Evolutionary conservation across 2,888 invertebrate species (phyloP).

Genomic region (Andrena camellia): DNA sequence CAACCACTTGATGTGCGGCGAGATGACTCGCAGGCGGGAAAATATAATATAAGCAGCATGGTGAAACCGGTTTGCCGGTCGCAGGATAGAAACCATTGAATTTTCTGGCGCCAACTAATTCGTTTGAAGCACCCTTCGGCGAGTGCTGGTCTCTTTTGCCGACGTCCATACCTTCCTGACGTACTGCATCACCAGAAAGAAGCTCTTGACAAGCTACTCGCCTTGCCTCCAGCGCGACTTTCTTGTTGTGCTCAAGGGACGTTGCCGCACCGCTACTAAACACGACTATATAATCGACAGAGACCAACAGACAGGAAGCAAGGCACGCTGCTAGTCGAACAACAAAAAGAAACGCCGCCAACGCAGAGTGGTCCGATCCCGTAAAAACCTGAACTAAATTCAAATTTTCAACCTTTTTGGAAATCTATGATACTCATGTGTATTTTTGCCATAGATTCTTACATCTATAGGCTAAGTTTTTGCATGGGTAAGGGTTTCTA

Average conservation of each 20-base stretch:
- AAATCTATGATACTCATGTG: too few species aligned
- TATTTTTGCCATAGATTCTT: too few species aligned
- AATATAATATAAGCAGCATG: slow-evolving; percentile 18
- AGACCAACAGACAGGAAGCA: slow-evolving; percentile 55
- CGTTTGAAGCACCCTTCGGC: slow-evolving; percentile 65
- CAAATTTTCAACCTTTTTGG: background rate
- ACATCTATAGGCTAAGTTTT: too few species aligned
- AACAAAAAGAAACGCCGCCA: slow-evolving; percentile 32
- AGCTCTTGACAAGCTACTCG: slow-evolving; percentile 75
- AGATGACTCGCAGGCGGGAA: background rate
- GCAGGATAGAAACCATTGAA: slow-evolving; percentile 61
- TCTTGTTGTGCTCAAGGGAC: slow-evolving; percentile 52
- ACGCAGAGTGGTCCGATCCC: background rate
- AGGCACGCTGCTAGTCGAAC: background rate
- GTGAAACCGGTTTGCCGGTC: slow-evolving; percentile 59
- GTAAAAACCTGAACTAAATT: background rate
- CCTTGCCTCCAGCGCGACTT: slow-evolving; percentile 44
- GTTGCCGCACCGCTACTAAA: slow-evolving; percentile 32
- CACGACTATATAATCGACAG: slow-evolving; percentile 40
- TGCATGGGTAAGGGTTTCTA: too few species aligned
- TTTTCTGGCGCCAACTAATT: slow-evolving; percentile 74
- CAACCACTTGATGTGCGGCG: background rate
- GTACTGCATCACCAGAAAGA: slow-evolving; percentile 75
- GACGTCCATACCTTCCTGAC: slow-evolving; percentile 65
- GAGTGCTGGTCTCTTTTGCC: slow-evolving; percentile 62